phyloP scores from a whole-genome alignment of 2,888 invertebrate genomes.

The Cylloceria caligata region DNA sequence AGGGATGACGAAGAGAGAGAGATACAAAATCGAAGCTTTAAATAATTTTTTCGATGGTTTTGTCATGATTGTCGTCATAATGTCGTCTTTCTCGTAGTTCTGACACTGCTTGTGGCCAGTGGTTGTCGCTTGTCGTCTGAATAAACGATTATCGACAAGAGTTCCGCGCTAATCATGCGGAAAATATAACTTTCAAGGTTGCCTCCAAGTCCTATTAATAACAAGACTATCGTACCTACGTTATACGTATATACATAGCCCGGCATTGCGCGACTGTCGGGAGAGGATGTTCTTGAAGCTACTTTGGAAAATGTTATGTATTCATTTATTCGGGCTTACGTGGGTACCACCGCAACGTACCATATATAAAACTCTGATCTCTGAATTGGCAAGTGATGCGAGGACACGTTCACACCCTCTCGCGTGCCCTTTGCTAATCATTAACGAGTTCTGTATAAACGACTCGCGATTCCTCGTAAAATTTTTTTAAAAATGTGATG shows the following conservation, averaged over 20 bases:
- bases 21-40: constrained; percentile 13
- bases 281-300: constrained; percentile 26
- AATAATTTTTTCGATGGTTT: constrained; percentile 2
- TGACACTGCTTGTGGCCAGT: not conserved
- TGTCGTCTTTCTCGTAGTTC: constrained; percentile 1
- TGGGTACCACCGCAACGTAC: not conserved
- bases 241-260: constrained; percentile 4
- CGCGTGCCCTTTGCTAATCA: constrained; percentile 19
- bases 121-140: constrained; percentile 56
- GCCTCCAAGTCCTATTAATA: constrained; percentile 58
- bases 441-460: constrained; percentile 29
- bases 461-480: not conserved
- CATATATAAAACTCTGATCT: constrained; percentile 12
- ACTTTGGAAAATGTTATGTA: constrained; percentile 55
- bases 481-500: not conserved
- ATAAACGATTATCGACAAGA: constrained; percentile 72
- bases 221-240: not conserved
- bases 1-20: not conserved
- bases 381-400: constrained; percentile 60
- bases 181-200: constrained; percentile 73
- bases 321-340: constrained; percentile 55
- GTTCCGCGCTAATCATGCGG: constrained; percentile 68
- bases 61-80: constrained; percentile 25
- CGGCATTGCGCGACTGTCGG: not conserved
- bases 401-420: constrained; percentile 39